Evolutionary conservation across 2,113 vertebrate genomes (phyloP).

Genomic region (Gadus macrocephalus): DNA sequence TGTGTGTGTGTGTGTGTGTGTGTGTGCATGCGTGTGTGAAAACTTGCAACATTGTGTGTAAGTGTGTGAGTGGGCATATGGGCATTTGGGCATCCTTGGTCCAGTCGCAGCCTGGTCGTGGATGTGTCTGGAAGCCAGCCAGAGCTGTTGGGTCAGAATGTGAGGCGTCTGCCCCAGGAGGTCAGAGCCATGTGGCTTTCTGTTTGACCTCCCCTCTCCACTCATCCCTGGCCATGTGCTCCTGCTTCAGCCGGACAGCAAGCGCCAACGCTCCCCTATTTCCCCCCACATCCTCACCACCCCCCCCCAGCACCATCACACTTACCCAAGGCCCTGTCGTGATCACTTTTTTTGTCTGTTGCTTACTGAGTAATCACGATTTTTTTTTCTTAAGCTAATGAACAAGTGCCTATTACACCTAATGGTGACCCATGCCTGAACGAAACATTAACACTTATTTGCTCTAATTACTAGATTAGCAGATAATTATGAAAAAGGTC

Average conservation of each 20-base stretch:
- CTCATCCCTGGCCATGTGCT: conserved; percentile 20
- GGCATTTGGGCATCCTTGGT: conserved; percentile 53
- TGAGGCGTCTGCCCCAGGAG: conserved; percentile 25
- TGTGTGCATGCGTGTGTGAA: too few relatives aligned
- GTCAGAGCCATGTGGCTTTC: conserved; percentile 35
- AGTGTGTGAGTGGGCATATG: conserved; percentile 38
- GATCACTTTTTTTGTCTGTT: too few relatives aligned
- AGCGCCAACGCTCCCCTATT: too few relatives aligned
- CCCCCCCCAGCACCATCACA: neutral
- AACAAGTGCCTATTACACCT: neutral
- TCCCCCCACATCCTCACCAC: too few relatives aligned
- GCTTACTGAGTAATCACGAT: too few relatives aligned
- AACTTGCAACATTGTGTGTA: too few relatives aligned
- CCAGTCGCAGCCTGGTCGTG: conserved; percentile 33
- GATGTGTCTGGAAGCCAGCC: conserved; percentile 33
- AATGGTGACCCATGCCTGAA: neutral
- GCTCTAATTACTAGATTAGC: conserved; percentile 18
- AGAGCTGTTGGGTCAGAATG: conserved; percentile 47
- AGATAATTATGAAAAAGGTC: conserved; percentile 21
- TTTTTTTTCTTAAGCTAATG: conserved; percentile 1
- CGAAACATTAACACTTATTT: neutral
- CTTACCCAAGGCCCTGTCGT: too few relatives aligned
- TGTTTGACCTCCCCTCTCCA: conserved; percentile 37
- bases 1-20: too few relatives aligned
- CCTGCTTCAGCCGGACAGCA: too few relatives aligned